phyloP scores from a whole-genome alignment of 2,888 invertebrate genomes.

The Oxystoma pomonae region DNA sequence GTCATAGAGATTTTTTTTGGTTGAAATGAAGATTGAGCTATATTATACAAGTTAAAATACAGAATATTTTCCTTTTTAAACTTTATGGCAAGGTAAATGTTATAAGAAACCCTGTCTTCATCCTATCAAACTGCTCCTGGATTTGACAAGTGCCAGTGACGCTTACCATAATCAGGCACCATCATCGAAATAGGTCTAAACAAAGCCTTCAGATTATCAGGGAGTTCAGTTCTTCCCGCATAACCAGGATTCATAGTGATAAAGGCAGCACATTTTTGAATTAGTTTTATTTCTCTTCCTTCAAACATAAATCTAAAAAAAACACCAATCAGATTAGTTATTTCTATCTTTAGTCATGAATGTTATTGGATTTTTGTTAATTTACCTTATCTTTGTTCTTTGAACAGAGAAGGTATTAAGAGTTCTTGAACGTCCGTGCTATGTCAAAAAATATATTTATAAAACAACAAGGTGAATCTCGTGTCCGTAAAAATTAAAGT shows the following conservation, averaged over 20 bases:
- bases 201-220: conserved; percentile 82
- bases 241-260: conserved; percentile 94
- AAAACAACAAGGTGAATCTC: too few relatives aligned
- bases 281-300: conserved; percentile 80
- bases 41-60: too few relatives aligned
- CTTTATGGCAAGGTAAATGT: too few relatives aligned
- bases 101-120: too few relatives aligned
- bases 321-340: conserved; percentile 1
- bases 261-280: conserved; percentile 77
- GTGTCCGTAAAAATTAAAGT: too few relatives aligned
- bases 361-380: background rate
- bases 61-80: too few relatives aligned
- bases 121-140: too few relatives aligned
- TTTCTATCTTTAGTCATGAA: background rate
- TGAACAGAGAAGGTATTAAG: background rate
- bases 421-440: background rate
- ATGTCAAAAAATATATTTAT: background rate
- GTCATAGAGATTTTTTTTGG: too few relatives aligned
- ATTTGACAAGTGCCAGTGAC: too few relatives aligned
- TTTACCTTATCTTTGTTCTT: background rate
- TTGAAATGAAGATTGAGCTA: too few relatives aligned
- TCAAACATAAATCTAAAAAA: conserved; percentile 77
- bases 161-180: conserved; percentile 83
- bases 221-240: conserved; percentile 83
- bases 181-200: conserved; percentile 89